Percentiles rank a stretch among this genome's conserved stretches.
phyloP scores from a whole-genome alignment of 2,888 invertebrate genomes.

The Stratiomys singularior region DNA sequence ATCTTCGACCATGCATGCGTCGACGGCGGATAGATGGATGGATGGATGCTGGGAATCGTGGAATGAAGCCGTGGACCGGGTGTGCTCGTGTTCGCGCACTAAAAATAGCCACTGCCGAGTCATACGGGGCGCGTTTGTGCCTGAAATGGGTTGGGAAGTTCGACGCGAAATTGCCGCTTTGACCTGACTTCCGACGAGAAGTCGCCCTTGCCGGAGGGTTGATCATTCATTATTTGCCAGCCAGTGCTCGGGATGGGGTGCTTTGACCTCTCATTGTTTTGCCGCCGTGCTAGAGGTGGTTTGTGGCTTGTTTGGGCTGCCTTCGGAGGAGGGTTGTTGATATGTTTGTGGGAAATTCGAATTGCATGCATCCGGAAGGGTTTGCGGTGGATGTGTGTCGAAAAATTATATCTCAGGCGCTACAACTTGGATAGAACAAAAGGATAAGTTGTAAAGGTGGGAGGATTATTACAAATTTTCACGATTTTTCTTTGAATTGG shows the following conservation, averaged over 20 bases:
- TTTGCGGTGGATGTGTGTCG: too few relatives aligned
- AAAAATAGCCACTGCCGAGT: slow-evolving; percentile 26
- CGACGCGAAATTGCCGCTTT: background rate
- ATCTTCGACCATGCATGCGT: background rate
- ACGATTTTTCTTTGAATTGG: too few relatives aligned
- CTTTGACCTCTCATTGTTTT: slow-evolving; percentile 35
- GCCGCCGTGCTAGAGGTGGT: background rate
- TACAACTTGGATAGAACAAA: too few relatives aligned
- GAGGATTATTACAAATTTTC: too few relatives aligned
- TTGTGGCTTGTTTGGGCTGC: background rate
- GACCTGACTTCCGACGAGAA: slow-evolving; percentile 31
- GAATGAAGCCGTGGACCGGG: background rate
- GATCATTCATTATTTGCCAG: background rate
- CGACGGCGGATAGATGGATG: background rate
- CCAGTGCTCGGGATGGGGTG: background rate
- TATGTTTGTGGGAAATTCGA: background rate
- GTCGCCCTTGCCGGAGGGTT: slow-evolving; percentile 45
- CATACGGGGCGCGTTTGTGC: background rate
- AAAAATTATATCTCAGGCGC: too few relatives aligned
- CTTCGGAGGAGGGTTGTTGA: background rate
- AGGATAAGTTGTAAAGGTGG: too few relatives aligned
- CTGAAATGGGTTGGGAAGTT: slow-evolving; percentile 9
- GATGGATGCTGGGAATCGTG: background rate
- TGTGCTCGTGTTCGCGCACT: slow-evolving; percentile 11
- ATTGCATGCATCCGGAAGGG: too few relatives aligned